Percentiles rank a stretch among this genome's conserved stretches.
phyloP scores from a whole-genome alignment of 2,797 vertebrate species.

The Galagoides demidoff region DNA sequence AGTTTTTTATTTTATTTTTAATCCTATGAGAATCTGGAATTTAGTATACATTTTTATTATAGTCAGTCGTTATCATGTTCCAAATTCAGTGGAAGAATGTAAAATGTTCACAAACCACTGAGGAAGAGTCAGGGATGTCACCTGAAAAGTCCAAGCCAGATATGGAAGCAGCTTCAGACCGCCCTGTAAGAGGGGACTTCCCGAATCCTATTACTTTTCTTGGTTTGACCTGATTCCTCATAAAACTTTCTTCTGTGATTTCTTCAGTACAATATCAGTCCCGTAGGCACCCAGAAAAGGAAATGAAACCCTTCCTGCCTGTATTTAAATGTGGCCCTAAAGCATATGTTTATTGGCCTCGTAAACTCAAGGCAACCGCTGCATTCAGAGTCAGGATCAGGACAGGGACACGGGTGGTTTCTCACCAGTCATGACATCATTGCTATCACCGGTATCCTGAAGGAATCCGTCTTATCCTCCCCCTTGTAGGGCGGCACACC shows the following conservation, averaged over 20 bases:
- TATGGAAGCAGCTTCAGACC: not conserved
- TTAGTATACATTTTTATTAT: not conserved
- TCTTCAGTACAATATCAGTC: conserved; percentile 38
- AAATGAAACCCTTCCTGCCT: conserved; percentile 18
- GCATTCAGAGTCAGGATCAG: not conserved
- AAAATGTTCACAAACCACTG: not conserved
- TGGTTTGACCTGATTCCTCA: conserved; percentile 33
- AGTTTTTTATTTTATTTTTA: not conserved
- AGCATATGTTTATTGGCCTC: conserved; percentile 38
- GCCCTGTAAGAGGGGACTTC: not conserved
- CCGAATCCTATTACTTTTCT: conserved; percentile 50
- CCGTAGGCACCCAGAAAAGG: not conserved
- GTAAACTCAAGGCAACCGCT: not conserved
- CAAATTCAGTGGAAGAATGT: not conserved
- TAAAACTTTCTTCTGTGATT: conserved; percentile 63
- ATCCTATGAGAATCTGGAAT: not conserved
- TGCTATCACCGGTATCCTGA: not conserved
- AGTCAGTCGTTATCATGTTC: not conserved
- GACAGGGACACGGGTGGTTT: not conserved
- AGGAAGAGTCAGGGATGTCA: not conserved
- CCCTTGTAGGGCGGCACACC: not conserved
- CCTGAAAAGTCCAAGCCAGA: not conserved
- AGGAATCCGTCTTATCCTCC: not conserved
- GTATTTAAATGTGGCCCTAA: conserved; percentile 50
- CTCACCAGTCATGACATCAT: not conserved